Base-by-base conservation (phyloP, 2,113 vertebrate species). In the Ailurus styani region DNA sequence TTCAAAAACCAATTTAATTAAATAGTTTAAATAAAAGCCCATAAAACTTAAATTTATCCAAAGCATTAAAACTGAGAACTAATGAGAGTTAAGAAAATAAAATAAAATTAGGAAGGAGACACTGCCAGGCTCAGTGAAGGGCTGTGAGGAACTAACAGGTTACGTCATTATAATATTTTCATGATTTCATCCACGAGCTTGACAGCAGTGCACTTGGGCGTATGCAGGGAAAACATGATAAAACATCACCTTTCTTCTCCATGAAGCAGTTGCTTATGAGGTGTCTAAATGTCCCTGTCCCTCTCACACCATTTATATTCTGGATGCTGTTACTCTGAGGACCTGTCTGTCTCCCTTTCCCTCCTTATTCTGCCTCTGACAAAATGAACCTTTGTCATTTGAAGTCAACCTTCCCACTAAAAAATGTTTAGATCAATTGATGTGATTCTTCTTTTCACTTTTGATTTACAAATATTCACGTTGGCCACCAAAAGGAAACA, bases 11-110 rank as follows among this genome's bases (percentile, higher is more conserved):
- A 79, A 64, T 90, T 79, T 52, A 93, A 27, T 37, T n/a, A 64
- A 75, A 73, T 27, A 21, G 66, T 15, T 90, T 75, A 96, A 91
- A 77, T 66, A 54, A 96, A 94, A 94, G 23, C 7, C 13, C 70
- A 40, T 54, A 78, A 50, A 81, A 60, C 10, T 37, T 84, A 47
- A 93, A 83, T 55, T 45, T 93, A 45, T 21, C 60, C 70, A 62
- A 62, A 70, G 52, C 40, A 50, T 6, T 25, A 77, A 77, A 77
- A 84, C 12, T 11, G 31, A 64, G 23, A 50, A 82, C 23, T 57
- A 52, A 64, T 73, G 52, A 81, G 31, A 20, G 29, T 34, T 68
- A 37, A 20, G 34, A 72, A 75, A 45, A 73, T 75, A 31, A 75
- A 57, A 81, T 18, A 55, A 81, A 37, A 37, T 45, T 40, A n/a